phyloP scores from a whole-genome alignment of 2,113 vertebrate genomes.

The Connochaetes taurinus region DNA sequence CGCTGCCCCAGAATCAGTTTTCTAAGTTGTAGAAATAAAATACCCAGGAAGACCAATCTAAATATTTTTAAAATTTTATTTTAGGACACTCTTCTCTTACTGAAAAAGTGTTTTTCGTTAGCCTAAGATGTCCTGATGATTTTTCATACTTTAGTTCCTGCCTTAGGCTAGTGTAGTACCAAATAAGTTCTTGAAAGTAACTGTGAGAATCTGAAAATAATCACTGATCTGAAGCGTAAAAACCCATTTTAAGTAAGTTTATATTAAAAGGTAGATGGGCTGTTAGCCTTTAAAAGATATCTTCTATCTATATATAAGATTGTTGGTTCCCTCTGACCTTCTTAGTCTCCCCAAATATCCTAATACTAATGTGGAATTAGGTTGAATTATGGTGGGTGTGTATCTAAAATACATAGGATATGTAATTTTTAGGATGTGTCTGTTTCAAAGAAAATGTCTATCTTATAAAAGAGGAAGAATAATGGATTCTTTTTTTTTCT shows the following conservation, averaged over 20 bases:
- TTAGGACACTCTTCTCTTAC: neutral
- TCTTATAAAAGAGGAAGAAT: slow-evolving; percentile 65
- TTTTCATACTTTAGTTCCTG: slow-evolving; percentile 32
- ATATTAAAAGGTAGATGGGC: slow-evolving; percentile 2
- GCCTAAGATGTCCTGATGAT: neutral
- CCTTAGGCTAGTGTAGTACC: neutral
- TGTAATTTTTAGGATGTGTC: slow-evolving; percentile 44
- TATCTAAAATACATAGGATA: slow-evolving; percentile 38
- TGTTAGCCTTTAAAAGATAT: slow-evolving; percentile 31
- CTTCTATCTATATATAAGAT: neutral
- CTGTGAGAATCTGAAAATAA: slow-evolving; percentile 43
- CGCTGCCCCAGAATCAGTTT: neutral
- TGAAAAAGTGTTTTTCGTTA: slow-evolving; percentile 20
- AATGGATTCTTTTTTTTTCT: slow-evolving; percentile 72
- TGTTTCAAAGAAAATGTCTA: slow-evolving; percentile 52
- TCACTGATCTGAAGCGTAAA: slow-evolving; percentile 33
- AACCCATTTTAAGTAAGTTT: slow-evolving; percentile 43
- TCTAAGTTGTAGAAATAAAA: slow-evolving; percentile 29
- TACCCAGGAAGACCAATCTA: neutral
- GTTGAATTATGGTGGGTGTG: neutral
- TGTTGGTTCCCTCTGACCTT: slow-evolving; percentile 31
- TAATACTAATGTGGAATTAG: neutral
- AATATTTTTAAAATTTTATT: neutral
- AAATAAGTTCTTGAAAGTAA: slow-evolving; percentile 49
- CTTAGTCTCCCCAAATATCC: slow-evolving; percentile 9